Base-by-base conservation (phyloP, 2,888 invertebrate species). In the Scotopteryx bipunctaria region DNA sequence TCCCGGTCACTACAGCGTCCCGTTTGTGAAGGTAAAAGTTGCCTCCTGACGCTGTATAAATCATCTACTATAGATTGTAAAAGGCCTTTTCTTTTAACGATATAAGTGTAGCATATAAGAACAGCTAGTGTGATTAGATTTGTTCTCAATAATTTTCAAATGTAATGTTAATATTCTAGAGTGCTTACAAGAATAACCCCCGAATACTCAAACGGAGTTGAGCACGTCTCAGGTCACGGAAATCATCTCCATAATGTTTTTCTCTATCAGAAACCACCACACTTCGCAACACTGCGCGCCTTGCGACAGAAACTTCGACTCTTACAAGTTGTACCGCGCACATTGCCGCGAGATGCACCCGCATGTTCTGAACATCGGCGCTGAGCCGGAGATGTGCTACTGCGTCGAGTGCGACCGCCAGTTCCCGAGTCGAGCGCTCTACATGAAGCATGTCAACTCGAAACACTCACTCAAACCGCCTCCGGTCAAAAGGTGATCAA, bases 401-500 rank as follows among this genome's bases (percentile, higher is more conserved):
- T 66, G 66, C 31, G 67, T 68, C 0, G 68, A 68, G 11, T 68
- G 68, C 13, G 66, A 68, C 41, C 55, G 47, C 2, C 65, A 66
- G 21, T 68, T 55, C 35, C 41, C 54, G 0, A 64, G 55, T n/a
- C 48, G 60, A 0, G 42, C 51, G 13, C 56, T 55, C 1, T 68
- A 63, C 16, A 61, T 55, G 44, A 48, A 56, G 6, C 67, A 67
- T 36, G 23, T 66, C n/a, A 51, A 52, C 6, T 17, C 48, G 2
- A 54, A 54, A 17, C 54, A 54, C 17, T 4, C 43, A 1, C 21
- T 6, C 15, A 55, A 54, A 11, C 57, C 56, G 0, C 46, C 49
- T 0, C 57, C 50, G 5, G 56, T 55, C 3, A 55, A 38, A 40
- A 44, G 14, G 48, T 49, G 3, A 8, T 15, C 5, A 14, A n/a